These are phyloP conservation scores for Petrocephalus schoutedeni DNA, from an alignment of 2,797 vertebrate genomes.

Conservation along the genomic window DNA sequence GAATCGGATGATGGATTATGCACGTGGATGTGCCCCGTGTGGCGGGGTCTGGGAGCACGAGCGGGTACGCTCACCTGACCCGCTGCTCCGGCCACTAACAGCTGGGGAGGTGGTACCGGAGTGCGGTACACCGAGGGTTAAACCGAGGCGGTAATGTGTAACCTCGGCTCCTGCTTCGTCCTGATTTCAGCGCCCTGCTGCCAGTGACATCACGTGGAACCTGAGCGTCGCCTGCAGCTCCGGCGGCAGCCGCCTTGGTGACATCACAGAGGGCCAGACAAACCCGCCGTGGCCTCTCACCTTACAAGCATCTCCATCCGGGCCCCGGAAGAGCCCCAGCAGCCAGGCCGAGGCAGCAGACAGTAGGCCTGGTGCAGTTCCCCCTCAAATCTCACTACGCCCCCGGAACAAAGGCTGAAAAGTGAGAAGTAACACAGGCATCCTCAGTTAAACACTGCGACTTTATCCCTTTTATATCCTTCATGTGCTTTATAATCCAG, in stretches of 20 bases:
- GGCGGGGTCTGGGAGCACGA: not conserved
- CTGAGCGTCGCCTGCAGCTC: constrained; percentile 25
- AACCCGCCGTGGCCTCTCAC: constrained; percentile 1
- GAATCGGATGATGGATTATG: not conserved
- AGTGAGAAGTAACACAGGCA: not conserved
- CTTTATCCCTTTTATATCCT: constrained; percentile 1
- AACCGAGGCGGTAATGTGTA: not conserved
- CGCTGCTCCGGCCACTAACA: not conserved
- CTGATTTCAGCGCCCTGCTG: constrained; percentile 40
- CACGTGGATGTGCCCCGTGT: not conserved
- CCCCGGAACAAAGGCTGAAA: not conserved
- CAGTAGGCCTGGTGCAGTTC: not conserved
- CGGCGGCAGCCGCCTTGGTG: not conserved
- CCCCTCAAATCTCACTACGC: not conserved
- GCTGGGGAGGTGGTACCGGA: not conserved
- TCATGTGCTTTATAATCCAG: not conserved
- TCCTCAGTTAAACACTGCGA: not conserved
- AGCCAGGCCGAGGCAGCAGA: not conserved
- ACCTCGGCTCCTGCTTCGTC: not conserved
- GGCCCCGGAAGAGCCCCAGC: not conserved
- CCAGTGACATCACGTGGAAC: constrained; percentile 29
- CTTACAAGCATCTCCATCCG: not conserved
- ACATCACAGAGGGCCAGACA: not conserved
- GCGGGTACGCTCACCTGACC: not conserved
- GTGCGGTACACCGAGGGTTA: not conserved